Evolutionary conservation across 2,888 invertebrate genomes (phyloP), one percentile per base, ranked within the genome.

Genomic region (Lasioglossum leucozonium): DNA sequence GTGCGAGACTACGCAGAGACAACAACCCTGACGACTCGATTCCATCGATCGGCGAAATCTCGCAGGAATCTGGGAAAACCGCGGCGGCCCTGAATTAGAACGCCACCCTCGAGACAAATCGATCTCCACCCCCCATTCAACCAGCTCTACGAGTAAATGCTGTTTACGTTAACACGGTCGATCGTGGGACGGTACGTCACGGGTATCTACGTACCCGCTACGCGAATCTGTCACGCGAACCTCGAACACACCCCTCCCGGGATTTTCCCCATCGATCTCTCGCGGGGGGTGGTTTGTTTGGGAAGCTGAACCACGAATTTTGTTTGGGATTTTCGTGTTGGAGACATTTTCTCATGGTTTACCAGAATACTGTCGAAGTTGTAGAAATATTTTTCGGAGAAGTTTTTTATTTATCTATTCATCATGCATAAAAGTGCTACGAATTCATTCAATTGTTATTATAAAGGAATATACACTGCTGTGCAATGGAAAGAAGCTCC

Each of bases 151-250:
- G 72, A 72, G 42, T 37, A 26, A 51, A 55, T 26, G 42, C 37
- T 72, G 71, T 78, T 79, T 72, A 74, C 84, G 55, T 65, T 77
- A 34, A 13, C 34, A 3, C 6, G 16, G 11, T 13, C 40, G 69
- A 82, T 82, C 82, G 76, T 76, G 79, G 79, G 72, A 11, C 4
- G 40, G 18, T 26, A 84, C 84, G 84, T 81, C 86, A 84, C 72
- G 13, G 77, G 80, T 72, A 58, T 58, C 18, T 74, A 72, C 44
- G 44, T 67, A 62, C 40, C 3, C 22, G 75, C 6, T n/a, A 74
- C 37, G 30, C 1, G n/a, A 10, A 18, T n/a, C 55, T n/a, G 75
- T 11, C 30, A 74, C 37, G 26, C 11, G 22, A 8, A 22, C 51
- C 22, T 44, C 37, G 30, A 30, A n/a, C 26, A 34, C 65, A 22